Evolutionary conservation across 2,797 vertebrate species (phyloP).

Genomic region (Choloepus didactylus): DNA sequence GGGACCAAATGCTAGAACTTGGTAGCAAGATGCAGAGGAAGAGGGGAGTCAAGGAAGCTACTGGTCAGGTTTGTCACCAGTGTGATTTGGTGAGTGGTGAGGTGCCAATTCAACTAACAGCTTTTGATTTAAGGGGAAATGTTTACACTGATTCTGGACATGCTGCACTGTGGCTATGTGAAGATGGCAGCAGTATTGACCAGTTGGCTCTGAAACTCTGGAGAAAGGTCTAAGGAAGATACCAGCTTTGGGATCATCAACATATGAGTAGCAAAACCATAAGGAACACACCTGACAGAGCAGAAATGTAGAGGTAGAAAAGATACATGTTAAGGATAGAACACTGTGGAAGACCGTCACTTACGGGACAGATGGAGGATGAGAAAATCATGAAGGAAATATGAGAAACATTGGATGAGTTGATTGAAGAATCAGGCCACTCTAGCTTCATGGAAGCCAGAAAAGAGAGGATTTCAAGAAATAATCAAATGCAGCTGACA

Average conservation of each 20-base stretch:
- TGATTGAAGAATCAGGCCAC: neutral
- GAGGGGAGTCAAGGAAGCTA: too few species aligned
- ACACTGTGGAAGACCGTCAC: neutral
- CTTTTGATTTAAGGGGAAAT: neutral
- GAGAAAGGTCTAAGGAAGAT: neutral
- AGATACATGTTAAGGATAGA: neutral
- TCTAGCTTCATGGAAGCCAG: neutral
- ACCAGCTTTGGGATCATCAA: neutral
- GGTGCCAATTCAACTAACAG: neutral
- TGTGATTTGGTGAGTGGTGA: neutral
- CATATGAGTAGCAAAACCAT: neutral
- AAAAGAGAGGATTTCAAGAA: neutral
- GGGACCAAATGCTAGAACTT: neutral
- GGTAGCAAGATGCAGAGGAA: too few species aligned
- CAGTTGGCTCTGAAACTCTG: neutral
- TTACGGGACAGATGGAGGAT: neutral
- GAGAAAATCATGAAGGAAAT: neutral
- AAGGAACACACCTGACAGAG: neutral
- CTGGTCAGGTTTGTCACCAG: too few species aligned
- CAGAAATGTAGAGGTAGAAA: neutral
- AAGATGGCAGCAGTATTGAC: neutral
- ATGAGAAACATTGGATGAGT: neutral
- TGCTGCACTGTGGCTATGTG: neutral
- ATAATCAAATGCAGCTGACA: neutral
- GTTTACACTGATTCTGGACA: rapidly evolving